These are phyloP conservation scores for Trissoscelio sp. DNA, from an alignment of 2,888 invertebrate species.

Conservation along the genomic window DNA sequence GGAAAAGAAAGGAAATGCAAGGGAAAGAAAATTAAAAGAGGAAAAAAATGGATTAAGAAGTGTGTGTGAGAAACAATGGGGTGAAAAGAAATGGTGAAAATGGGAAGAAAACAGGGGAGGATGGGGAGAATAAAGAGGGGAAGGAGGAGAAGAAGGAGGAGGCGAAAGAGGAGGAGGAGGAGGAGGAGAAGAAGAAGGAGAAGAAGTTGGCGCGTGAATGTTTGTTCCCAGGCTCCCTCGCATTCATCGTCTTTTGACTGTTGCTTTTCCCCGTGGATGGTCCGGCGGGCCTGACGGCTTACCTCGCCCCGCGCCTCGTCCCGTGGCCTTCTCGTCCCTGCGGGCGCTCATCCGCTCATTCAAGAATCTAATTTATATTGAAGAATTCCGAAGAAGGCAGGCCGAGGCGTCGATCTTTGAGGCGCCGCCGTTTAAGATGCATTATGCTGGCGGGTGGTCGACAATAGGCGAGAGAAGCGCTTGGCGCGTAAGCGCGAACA, in stretches of 20 bases:
- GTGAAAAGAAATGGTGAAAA: too few species aligned
- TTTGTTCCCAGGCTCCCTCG: conserved; percentile 60
- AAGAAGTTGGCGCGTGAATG: conserved; percentile 50
- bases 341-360: conserved; percentile 75
- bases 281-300: conserved; percentile 18
- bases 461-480: conserved; percentile 75
- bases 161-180: background rate
- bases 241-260: conserved; percentile 65
- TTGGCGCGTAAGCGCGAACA: conserved; percentile 59
- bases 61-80: too few species aligned
- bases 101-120: too few species aligned
- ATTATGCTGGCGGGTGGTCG: conserved; percentile 81
- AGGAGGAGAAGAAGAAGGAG: background rate
- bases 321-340: conserved; percentile 60
- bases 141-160: background rate
- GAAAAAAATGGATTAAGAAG: too few species aligned
- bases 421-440: conserved; percentile 83
- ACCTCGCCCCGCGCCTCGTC: conserved; percentile 35
- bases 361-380: conserved; percentile 82
- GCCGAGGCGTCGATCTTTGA: conserved; percentile 82
- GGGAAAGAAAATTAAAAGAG: too few species aligned
- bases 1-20: too few species aligned
- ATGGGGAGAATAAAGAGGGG: too few species aligned
- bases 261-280: conserved; percentile 57
- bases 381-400: conserved; percentile 81